Base-by-base conservation (phyloP, 2,888 invertebrate species). In the Plutella xylostella region DNA sequence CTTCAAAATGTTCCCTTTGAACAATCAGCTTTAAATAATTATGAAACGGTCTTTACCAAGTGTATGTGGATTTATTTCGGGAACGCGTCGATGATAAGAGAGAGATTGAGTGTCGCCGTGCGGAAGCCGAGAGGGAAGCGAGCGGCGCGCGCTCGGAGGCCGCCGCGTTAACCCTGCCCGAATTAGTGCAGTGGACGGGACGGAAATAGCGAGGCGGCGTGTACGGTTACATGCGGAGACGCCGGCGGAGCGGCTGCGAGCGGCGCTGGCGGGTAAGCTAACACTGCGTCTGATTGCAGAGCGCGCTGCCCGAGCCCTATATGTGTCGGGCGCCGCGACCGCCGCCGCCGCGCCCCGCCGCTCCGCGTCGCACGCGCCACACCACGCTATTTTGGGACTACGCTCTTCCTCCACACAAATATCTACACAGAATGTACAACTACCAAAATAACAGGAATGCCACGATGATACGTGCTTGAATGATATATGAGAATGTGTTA, bases 121-220 rank as follows among this genome's bases (percentile, higher is more conserved):
- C 67, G 72, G 15, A 63, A 67, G 65, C 51, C 65, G 72, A 76
- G 76, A 73, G 74, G 76, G 77, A 79, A 79, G 76, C 78, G 78
- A 71, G 63, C 64, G 69, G 67, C 65, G 65, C 66, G 62, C 68
- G 67, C 66, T 62, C 65, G 67, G 76, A 79, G 75, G 79, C 75
- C 76, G 68, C 70, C 72, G 73, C 74, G 77, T 70, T 80, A 83
- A 83, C 80, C 80, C 82, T 79, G 80, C 80, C 82, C 82, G 82
- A 80, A 76, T 80, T 82, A 82, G 82, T 80, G 80, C 80, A 80
- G 77, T 77, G 79, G 66, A 72, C 74, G 77, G 67, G 78, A 76
- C 79, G 62, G 69, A 80, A 83, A 83, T 82, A 82, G 82, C 77
- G 66, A 69, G 69, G 66, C 72, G 72, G 77, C 80, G 83, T 79